Conservation (phyloP, 2,113 vertebrate species). For the Rhineura floridana region DNA sequence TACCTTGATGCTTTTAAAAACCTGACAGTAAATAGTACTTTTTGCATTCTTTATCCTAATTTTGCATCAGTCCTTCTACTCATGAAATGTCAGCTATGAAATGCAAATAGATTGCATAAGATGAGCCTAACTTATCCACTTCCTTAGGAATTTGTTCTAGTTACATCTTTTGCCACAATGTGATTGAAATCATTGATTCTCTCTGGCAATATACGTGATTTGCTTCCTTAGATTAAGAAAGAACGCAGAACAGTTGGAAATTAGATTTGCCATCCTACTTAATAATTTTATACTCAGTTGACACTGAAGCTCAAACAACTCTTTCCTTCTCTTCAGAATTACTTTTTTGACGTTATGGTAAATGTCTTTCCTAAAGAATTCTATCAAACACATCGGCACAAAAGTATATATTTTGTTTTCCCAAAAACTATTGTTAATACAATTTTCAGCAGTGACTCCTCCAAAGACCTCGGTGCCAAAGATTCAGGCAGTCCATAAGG, state of each 20-base stretch:
- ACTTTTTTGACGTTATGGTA: neutral
- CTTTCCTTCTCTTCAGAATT: neutral
- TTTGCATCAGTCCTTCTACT: neutral
- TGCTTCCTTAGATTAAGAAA: neutral
- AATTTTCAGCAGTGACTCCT: no score
- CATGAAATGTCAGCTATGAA: neutral
- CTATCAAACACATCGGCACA: neutral
- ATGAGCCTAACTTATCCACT: neutral
- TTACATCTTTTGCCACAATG: neutral
- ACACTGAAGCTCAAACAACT: neutral
- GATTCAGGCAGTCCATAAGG: no score
- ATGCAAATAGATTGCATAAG: constrained; percentile 5
- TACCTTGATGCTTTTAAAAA: constrained; percentile 28
- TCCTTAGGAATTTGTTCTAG: neutral
- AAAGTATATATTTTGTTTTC: neutral
- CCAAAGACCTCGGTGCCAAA: no score
- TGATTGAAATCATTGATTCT: neutral
- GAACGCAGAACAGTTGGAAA: neutral
- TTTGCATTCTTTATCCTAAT: constrained; percentile 20
- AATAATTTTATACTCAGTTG: neutral
- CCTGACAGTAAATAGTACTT: neutral
- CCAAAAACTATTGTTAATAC: neutral
- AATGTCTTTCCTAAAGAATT: neutral
- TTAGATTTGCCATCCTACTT: constrained; percentile 1
- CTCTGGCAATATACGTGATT: constrained; percentile 15